Percentiles rank a stretch among this genome's conserved stretches.
Evolutionary conservation across 2,113 vertebrate species (phyloP).

Genomic region (Verasper variegatus): DNA sequence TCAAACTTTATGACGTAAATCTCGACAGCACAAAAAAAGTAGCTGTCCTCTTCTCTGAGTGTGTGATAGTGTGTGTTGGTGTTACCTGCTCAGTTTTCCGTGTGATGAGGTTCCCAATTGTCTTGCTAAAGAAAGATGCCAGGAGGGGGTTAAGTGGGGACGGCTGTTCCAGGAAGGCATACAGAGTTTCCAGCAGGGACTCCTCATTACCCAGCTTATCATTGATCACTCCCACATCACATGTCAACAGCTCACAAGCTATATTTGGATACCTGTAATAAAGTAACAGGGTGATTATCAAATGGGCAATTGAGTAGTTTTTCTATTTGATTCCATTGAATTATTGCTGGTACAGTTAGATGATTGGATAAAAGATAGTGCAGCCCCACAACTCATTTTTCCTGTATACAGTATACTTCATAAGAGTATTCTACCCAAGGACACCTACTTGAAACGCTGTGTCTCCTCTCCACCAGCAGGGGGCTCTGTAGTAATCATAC

Average conservation of each 20-base stretch:
- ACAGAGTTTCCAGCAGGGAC: constrained; percentile 89
- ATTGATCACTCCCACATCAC: constrained; percentile 94
- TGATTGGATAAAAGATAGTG: not conserved
- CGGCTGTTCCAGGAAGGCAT: constrained; percentile 91
- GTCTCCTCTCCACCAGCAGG: constrained; percentile 93
- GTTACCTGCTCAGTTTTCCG: constrained; percentile 95
- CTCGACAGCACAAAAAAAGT: constrained; percentile 13
- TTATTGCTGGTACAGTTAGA: not conserved
- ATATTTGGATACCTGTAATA: constrained; percentile 90
- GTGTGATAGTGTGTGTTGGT: not conserved
- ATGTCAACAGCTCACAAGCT: constrained; percentile 95
- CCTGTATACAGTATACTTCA: constrained; percentile 29
- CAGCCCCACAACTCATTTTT: constrained; percentile 24
- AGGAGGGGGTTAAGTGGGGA: constrained; percentile 95
- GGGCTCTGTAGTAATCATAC: constrained; percentile 92
- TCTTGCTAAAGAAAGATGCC: constrained; percentile 98
- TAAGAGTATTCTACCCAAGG: not conserved
- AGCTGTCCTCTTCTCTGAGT: not conserved
- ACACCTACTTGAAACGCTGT: constrained; percentile 95
- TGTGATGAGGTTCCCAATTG: constrained; percentile 94
- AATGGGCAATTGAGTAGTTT: not conserved
- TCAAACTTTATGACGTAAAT: constrained; percentile 24
- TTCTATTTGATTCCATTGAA: not conserved
- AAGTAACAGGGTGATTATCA: constrained; percentile 10
- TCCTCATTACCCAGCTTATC: constrained; percentile 94